Evolutionary conservation across 2,888 invertebrate genomes (phyloP).

Genomic region (Schizotus pectinicornis): DNA sequence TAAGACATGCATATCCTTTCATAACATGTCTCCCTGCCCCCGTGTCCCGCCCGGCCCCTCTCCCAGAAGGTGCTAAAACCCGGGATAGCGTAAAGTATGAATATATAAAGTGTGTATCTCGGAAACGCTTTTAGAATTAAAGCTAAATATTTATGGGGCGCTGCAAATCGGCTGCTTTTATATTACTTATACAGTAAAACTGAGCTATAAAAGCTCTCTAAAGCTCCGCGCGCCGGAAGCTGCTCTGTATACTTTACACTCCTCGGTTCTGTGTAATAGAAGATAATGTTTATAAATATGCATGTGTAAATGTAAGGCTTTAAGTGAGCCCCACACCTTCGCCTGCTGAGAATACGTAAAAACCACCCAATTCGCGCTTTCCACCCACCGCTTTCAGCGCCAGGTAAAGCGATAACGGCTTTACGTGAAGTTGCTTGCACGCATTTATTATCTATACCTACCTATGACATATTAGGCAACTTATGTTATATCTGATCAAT

Average conservation of each 20-base stretch:
- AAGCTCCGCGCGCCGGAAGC: constrained; percentile 53
- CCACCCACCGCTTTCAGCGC: not conserved
- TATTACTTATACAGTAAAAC: constrained; percentile 61
- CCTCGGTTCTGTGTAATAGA: constrained; percentile 57
- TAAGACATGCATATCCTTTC: no score
- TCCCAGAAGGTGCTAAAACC: constrained; percentile 21
- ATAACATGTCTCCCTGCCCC: not conserved
- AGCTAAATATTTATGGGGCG: constrained; percentile 61
- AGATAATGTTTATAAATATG: constrained; percentile 62
- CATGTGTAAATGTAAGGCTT: constrained; percentile 58
- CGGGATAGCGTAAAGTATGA: constrained; percentile 50
- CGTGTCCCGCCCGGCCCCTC: not conserved
- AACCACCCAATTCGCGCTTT: constrained; percentile 18
- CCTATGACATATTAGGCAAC: no score
- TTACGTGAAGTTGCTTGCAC: not conserved
- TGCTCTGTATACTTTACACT: constrained; percentile 55
- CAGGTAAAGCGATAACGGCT: not conserved
- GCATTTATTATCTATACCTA: no score
- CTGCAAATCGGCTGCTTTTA: constrained; percentile 61
- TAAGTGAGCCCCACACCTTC: constrained; percentile 45
- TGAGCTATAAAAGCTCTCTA: constrained; percentile 59
- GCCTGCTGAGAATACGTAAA: constrained; percentile 48
- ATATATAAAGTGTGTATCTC: constrained; percentile 57
- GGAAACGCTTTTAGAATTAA: constrained; percentile 60
- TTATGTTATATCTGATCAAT: no score